Conservation (phyloP, 2,113 vertebrate species). For the Tretioscincus oriximinensis region DNA sequence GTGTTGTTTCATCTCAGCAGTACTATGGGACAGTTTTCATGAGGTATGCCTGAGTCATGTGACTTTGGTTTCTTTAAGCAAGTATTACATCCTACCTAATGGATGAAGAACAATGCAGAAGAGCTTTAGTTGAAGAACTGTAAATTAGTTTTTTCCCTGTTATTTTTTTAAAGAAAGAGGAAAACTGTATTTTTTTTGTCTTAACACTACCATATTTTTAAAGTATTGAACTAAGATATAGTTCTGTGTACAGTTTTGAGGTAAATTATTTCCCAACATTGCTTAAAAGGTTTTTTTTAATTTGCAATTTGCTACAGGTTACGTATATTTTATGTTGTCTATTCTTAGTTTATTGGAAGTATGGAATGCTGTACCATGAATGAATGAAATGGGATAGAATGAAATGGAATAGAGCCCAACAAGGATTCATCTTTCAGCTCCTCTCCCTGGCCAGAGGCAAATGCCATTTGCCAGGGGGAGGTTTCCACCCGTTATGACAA, state of each 20-base stretch:
- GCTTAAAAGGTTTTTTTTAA: background rate
- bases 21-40: conserved; percentile 36
- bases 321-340: no score
- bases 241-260: background rate
- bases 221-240: background rate
- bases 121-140: background rate
- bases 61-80: conserved; percentile 30
- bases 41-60: conserved; percentile 20
- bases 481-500: no score
- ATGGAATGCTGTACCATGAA: no score
- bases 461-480: no score
- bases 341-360: no score
- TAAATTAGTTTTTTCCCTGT: background rate
- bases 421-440: no score
- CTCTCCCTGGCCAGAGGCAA: no score
- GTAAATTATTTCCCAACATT: background rate
- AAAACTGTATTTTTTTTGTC: conserved; percentile 10
- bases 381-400: no score
- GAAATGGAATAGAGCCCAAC: no score
- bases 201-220: background rate
- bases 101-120: conserved; percentile 52
- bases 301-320: no score
- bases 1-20: conserved; percentile 37
- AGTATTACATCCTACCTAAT: conserved; percentile 52
- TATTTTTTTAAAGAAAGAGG: conserved; percentile 17